These are phyloP conservation scores for Agriopis leucophaearia DNA, from an alignment of 2,888 invertebrate species.

Conservation along the genomic window DNA sequence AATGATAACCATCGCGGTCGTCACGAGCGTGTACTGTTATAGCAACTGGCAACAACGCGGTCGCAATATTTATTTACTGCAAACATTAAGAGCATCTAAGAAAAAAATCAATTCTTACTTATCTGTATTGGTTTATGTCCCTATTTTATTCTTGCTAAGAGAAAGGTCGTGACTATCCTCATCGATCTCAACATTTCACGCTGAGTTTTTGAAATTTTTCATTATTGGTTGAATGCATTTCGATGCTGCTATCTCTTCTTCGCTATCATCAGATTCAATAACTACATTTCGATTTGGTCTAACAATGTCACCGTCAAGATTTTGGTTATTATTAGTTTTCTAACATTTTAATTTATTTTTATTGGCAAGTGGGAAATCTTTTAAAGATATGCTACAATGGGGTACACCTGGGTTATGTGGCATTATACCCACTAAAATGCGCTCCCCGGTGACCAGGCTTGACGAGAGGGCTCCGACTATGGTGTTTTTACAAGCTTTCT, in stretches of 20 bases:
- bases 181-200: slow-evolving; percentile 55
- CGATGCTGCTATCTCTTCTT: slow-evolving; percentile 24
- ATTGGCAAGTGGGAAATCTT: too few species aligned
- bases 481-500: too few species aligned
- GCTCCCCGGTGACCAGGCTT: too few species aligned
- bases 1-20: slow-evolving; percentile 68
- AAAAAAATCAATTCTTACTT: slow-evolving; percentile 62
- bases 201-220: slow-evolving; percentile 50
- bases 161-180: slow-evolving; percentile 58
- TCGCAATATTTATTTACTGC: slow-evolving; percentile 64
- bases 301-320: slow-evolving; percentile 19
- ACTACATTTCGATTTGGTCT: slow-evolving; percentile 23
- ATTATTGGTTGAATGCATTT: slow-evolving; percentile 35
- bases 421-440: too few species aligned
- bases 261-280: slow-evolving; percentile 32
- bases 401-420: too few species aligned
- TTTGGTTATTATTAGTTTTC: background rate
- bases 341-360: too few species aligned
- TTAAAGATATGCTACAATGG: too few species aligned
- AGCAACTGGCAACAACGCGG: slow-evolving; percentile 63
- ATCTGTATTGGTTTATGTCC: slow-evolving; percentile 65
- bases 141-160: slow-evolving; percentile 56
- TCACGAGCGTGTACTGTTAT: slow-evolving; percentile 74
- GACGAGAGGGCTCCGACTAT: too few species aligned
- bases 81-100: slow-evolving; percentile 55